Evolutionary conservation across 2,113 vertebrate species (phyloP).

Genomic region (Motacilla tschutschensis): DNA sequence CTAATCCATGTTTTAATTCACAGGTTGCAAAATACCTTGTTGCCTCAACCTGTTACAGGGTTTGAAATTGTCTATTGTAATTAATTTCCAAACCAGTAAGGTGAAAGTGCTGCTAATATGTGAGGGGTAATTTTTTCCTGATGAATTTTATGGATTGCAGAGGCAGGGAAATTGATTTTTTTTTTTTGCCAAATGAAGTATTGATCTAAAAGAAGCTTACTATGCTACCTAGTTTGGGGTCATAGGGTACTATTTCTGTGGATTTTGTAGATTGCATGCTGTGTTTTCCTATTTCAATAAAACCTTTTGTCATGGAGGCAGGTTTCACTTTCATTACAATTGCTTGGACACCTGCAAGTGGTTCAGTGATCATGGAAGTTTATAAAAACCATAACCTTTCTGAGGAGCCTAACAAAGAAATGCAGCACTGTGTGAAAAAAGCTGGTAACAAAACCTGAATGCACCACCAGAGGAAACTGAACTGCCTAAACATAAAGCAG

Average conservation of each 20-base stretch:
- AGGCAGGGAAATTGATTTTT: conserved; percentile 55
- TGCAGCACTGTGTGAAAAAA: neutral
- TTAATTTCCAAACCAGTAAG: conserved; percentile 36
- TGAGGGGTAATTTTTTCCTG: conserved; percentile 29
- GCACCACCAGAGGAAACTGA: neutral
- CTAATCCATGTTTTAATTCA: conserved; percentile 14
- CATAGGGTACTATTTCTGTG: conserved; percentile 24
- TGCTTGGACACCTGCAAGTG: neutral
- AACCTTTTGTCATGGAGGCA: neutral
- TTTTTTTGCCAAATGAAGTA: conserved; percentile 59
- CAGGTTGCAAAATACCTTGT: neutral
- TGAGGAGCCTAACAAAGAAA: neutral
- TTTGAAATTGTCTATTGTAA: conserved; percentile 31
- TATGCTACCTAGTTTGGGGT: conserved; percentile 24
- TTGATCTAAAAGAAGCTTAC: conserved; percentile 51
- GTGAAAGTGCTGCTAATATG: conserved; percentile 19
- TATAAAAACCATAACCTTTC: conserved; percentile 6
- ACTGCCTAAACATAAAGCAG: neutral
- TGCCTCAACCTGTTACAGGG: neutral
- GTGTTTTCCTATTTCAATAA: conserved; percentile 39
- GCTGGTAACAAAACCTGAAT: neutral
- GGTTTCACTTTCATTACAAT: conserved; percentile 23
- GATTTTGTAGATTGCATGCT: conserved; percentile 22
- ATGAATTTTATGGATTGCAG: conserved; percentile 52
- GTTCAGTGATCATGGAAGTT: neutral